These are phyloP conservation scores for Acleris sparsana DNA, from an alignment of 2,888 invertebrate genomes.

Conservation along the genomic window DNA sequence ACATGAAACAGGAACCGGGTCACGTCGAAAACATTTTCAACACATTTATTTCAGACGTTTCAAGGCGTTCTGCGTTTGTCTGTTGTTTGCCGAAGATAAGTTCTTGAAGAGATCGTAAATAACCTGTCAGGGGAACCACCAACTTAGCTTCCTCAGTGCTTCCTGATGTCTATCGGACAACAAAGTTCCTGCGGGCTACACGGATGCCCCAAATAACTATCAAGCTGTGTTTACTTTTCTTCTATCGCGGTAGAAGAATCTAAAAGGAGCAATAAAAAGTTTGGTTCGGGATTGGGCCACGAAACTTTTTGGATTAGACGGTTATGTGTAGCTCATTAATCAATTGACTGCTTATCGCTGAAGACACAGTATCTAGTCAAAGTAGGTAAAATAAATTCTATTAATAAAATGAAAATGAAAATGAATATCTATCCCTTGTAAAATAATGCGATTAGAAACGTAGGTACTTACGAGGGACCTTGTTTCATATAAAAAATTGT, in stretches of 20 bases:
- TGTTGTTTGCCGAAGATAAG: constrained; percentile 37
- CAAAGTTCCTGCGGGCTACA: constrained; percentile 25
- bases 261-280: constrained; percentile 28
- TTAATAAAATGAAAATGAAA: no score
- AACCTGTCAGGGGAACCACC: constrained; percentile 39
- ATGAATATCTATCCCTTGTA: no score
- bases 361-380: background rate
- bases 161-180: constrained; percentile 31
- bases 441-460: no score
- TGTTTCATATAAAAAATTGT: no score
- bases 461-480: no score
- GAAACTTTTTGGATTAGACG: constrained; percentile 24
- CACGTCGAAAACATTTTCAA: constrained; percentile 21
- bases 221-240: constrained; percentile 31
- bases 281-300: constrained; percentile 17
- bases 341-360: constrained; percentile 15
- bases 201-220: constrained; percentile 34
- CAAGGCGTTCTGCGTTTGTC: constrained; percentile 15
- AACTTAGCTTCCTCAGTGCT: constrained; percentile 24
- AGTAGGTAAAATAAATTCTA: no score
- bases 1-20: constrained; percentile 11
- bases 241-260: constrained; percentile 15
- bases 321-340: constrained; percentile 18
- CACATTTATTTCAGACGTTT: constrained; percentile 30
- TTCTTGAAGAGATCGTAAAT: constrained; percentile 38